Conservation (phyloP, 2,113 vertebrate genomes). For the Chloropsis hardwickii region DNA sequence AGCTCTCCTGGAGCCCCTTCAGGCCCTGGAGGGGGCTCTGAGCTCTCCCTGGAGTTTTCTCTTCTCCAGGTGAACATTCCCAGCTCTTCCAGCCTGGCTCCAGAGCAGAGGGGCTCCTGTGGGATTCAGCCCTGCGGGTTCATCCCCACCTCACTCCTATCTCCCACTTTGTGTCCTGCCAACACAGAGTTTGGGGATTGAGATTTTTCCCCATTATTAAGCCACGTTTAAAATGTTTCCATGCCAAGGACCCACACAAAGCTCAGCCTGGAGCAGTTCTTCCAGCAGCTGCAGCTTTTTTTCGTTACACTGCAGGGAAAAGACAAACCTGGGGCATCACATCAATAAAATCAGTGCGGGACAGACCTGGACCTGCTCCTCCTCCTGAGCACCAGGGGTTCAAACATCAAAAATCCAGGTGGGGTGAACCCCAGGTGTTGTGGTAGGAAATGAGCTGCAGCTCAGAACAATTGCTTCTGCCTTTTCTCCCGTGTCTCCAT, state of each 20-base stretch:
- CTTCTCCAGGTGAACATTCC: background rate
- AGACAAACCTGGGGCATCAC: background rate
- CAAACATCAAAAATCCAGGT: background rate
- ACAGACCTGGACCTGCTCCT: background rate
- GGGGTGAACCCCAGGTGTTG: fast-evolving
- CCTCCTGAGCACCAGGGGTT: background rate
- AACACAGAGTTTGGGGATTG: background rate
- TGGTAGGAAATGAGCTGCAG: background rate
- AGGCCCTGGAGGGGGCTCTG: fast-evolving
- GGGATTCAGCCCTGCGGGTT: background rate
- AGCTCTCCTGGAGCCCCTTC: background rate
- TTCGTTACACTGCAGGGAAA: fast-evolving
- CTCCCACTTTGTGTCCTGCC: background rate
- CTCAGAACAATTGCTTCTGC: background rate
- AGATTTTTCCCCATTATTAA: background rate
- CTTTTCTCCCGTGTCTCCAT: background rate
- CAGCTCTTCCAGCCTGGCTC: background rate
- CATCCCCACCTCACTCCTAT: background rate
- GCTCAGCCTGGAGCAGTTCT: background rate
- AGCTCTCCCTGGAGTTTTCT: fast-evolving
- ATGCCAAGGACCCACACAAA: background rate
- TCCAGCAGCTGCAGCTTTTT: background rate
- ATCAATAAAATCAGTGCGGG: background rate
- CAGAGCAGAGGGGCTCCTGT: background rate
- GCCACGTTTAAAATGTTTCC: background rate